Percentiles rank a stretch among this genome's conserved stretches.
Evolutionary conservation across 2,113 vertebrate genomes (phyloP).

Genomic region (Microcebus murinus): DNA sequence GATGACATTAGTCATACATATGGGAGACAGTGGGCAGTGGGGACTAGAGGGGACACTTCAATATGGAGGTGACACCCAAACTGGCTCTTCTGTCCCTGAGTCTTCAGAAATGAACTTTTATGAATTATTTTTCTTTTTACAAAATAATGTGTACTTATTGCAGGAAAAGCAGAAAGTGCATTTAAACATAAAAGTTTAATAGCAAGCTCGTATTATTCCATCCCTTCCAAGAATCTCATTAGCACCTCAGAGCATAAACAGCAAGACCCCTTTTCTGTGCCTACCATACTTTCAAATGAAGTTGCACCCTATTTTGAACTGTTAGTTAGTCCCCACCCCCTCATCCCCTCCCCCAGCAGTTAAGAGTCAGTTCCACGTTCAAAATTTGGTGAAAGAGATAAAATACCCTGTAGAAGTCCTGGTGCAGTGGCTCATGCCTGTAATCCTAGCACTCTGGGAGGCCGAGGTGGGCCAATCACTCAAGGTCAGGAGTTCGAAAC

Average conservation of each 20-base stretch:
- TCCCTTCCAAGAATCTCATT: background rate
- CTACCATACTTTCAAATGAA: background rate
- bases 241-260: background rate
- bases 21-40: background rate
- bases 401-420: background rate
- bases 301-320: background rate
- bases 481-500: too few relatives aligned
- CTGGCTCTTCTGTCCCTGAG: background rate
- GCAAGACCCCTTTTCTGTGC: background rate
- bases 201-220: background rate
- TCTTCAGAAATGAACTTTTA: background rate
- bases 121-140: background rate
- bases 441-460: too few relatives aligned
- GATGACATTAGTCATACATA: rapidly evolving
- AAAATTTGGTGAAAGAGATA: background rate
- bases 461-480: too few relatives aligned
- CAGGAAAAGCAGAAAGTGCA: background rate
- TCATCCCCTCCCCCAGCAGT: too few relatives aligned
- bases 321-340: background rate
- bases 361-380: background rate
- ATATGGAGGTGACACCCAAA: background rate
- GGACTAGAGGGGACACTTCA: background rate
- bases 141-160: background rate
- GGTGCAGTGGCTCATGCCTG: too few relatives aligned
- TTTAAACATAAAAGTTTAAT: background rate